These are phyloP conservation scores for Neostethus bicornis DNA, from an alignment of 2,797 vertebrate species.

Conservation along the genomic window DNA sequence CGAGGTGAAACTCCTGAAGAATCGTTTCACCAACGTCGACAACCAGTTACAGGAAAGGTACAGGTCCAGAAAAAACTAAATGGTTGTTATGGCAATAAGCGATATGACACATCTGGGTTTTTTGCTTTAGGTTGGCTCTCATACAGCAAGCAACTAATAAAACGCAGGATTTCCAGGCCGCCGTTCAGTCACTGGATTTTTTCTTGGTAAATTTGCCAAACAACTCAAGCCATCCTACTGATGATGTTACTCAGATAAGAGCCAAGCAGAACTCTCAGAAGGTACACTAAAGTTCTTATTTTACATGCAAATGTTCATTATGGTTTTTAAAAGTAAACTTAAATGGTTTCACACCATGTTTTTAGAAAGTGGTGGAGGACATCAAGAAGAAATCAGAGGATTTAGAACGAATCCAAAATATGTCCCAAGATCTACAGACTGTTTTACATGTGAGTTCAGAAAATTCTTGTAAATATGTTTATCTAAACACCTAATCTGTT, in stretches of 20 bases:
- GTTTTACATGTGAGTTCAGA: constrained; percentile 81
- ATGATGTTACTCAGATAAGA: constrained; percentile 80
- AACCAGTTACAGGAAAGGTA: constrained; percentile 90
- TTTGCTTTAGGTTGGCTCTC: constrained; percentile 77
- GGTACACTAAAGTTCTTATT: constrained; percentile 68
- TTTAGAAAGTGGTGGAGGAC: constrained; percentile 86
- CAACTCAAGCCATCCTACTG: constrained; percentile 78
- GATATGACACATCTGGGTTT: not conserved
- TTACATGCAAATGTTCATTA: not conserved
- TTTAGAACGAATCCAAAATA: constrained; percentile 65
- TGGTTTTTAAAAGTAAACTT: not conserved
- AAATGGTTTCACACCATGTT: not conserved
- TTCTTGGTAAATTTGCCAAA: constrained; percentile 89
- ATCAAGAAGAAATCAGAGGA: constrained; percentile 84
- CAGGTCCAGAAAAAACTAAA: no score
- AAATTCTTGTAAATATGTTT: not conserved
- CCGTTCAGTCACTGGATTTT: constrained; percentile 84
- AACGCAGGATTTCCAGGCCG: constrained; percentile 88
- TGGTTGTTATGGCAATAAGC: accelerated
- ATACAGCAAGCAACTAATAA: constrained; percentile 80
- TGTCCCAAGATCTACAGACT: constrained; percentile 84
- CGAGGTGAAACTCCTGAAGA: constrained; percentile 86
- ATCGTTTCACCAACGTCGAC: constrained; percentile 82
- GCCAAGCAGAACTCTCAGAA: constrained; percentile 88
- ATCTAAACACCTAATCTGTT: not conserved